Conservation (phyloP, 2,797 vertebrate species). For the Urophycis tenuis region DNA sequence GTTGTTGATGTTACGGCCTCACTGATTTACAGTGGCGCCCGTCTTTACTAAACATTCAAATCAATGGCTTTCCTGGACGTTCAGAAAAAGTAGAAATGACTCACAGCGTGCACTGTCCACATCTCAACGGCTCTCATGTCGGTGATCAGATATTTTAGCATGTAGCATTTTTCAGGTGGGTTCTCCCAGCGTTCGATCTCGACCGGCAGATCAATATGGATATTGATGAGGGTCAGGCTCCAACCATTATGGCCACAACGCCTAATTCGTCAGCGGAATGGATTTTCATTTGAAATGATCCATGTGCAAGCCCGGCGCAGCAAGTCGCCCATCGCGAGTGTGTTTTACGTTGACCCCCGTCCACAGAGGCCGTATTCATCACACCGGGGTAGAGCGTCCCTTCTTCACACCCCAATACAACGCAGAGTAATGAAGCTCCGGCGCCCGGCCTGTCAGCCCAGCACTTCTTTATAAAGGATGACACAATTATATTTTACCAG, state of each 20-base stretch:
- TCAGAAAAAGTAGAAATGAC: slow-evolving; percentile 1
- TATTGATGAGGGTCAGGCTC: slow-evolving; percentile 66
- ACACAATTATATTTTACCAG: slow-evolving; percentile 79
- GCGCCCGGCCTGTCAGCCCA: slow-evolving; percentile 68
- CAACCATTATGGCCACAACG: slow-evolving; percentile 63
- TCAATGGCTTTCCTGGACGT: background rate
- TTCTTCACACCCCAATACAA: slow-evolving; percentile 73
- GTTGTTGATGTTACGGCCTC: background rate
- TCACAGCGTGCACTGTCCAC: slow-evolving; percentile 14
- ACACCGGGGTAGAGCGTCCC: slow-evolving; percentile 56
- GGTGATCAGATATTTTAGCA: slow-evolving; percentile 37
- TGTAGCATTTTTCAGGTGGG: slow-evolving; percentile 26
- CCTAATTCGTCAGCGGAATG: slow-evolving; percentile 69
- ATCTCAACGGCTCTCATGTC: slow-evolving; percentile 24
- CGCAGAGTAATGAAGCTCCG: slow-evolving; percentile 74
- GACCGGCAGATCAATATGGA: slow-evolving; percentile 54
- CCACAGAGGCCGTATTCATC: slow-evolving; percentile 74
- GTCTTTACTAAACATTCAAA: slow-evolving; percentile 15
- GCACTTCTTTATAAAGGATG: slow-evolving; percentile 78
- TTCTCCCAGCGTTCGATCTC: slow-evolving; percentile 48
- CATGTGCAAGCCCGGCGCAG: slow-evolving; percentile 56
- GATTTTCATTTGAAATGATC: slow-evolving; percentile 72
- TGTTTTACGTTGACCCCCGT: slow-evolving; percentile 72
- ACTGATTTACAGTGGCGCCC: background rate
- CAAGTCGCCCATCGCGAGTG: slow-evolving; percentile 48